Base-by-base conservation (phyloP, 2,113 vertebrate genomes). In the Notarius quadriscutis region DNA sequence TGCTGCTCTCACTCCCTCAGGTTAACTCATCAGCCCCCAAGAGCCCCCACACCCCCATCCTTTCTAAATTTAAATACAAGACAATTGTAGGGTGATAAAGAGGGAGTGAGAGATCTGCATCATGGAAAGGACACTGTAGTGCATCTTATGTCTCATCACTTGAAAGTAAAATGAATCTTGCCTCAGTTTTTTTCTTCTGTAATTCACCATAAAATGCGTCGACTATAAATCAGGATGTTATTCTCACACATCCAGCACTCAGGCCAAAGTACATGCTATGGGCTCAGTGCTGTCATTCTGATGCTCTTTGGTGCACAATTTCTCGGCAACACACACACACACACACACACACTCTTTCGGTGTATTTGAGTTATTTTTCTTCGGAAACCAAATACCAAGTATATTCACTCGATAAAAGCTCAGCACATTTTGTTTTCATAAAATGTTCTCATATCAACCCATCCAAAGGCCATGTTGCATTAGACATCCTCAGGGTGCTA, bases 11-110 rank as follows among this genome's bases (percentile, higher is more conserved):
- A 9, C 95, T 94, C 92, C 86, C 93, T 87, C 91, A 87, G 87
- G 92, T 93, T 91, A 94, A 94, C 92, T 90, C 86, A 87, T 87
- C 55, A 89, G 87, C 84, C 88, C 53, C 78, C 55, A 60, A 58
- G 8, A 92, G 51, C 55, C 86, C 86, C 48, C 82, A 87, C 48
- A 63, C 80, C 87, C 48, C 63, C 92, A 94, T 94, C 85, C 90
- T 93, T 94, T 94, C 87, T 89, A 91, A 91, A 91, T 92, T 87
- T 92, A 94, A 89, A 93, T 84, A 62, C 89, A 91, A 92, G 86
- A 85, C 72, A 84, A 87, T 90, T 93, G 87, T 69, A 91, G 75
- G 58, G 69, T 51, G 88, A 89, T 92, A 85, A 84, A 81, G 90
- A 71, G 57, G 85, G 30, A n/a, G 51, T 88, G 51, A 65, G 63